Base-by-base conservation (phyloP, 2,113 vertebrate genomes). In the Hippocampus mohnikei region DNA sequence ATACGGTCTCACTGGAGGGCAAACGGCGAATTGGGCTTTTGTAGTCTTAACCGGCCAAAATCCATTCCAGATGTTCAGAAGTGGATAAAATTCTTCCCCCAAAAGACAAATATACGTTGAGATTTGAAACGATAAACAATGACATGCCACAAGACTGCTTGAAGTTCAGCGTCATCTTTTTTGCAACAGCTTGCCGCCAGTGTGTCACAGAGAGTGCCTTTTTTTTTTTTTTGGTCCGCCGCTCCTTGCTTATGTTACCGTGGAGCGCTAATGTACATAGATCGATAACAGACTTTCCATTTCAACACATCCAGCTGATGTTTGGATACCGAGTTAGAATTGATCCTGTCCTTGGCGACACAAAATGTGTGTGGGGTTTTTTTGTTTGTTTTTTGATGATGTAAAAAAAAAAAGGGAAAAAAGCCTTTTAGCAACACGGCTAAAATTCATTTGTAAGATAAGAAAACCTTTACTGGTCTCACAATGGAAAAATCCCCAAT, bases 271-370 rank as follows among this genome's bases (percentile, higher is more conserved):
- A 91, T 88, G 86, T 84, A 89, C 84, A 87, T 84, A 83, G 86
- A 91, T 91, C 89, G 69, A 91, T 90, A 83, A 80, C 85, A 89
- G 87, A 84, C 88, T 89, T 90, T 89, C 88, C 88, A 91, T 91
- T 86, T 89, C 87, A 87, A 84, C 89, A 90, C 87, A 72, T 72
- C 65, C 61, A 71, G 70, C 78, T 84, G 81, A 90, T 86, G 86
- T 78, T 74, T 75, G 53, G 78, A 82, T 81, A 74, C 80, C 70
- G 78, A 76, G 84, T 89, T 80, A 78, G 75, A 79, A 88, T 86
- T 86, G 84, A 88, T 91, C 85, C 75, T 9, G 67, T 74, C 75
- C 33, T 75, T 87, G 88, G 88, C 87, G 88, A 85, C 87, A 83
- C 84, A 58, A 87, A 78, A 42, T 87, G 37, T 71, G 65, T 79